These are phyloP conservation scores for Aurelia aurita DNA, from an alignment of 30 jellyfish, hydroid and myxozoan species.

Conservation along the genomic window DNA sequence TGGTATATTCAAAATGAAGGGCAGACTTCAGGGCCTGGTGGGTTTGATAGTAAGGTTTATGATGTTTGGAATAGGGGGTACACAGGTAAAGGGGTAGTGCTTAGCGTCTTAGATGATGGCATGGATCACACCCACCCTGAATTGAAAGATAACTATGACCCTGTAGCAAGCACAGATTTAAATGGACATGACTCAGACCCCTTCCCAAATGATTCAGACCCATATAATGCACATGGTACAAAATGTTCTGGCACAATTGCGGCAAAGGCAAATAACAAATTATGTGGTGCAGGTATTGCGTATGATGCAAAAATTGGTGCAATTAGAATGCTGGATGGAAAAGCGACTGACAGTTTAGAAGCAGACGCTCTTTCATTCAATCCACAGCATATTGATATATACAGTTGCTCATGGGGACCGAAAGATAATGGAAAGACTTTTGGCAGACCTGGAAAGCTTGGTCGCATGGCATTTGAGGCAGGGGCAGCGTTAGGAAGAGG, in stretches of 20 bases:
- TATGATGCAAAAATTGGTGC: slow-evolving; percentile 94
- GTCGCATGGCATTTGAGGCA: slow-evolving; percentile 90
- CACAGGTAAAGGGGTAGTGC: slow-evolving; percentile 91
- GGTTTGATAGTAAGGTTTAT: slow-evolving; percentile 77
- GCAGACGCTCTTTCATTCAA: slow-evolving; percentile 96
- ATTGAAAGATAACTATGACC: slow-evolving; percentile 88
- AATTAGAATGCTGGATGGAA: slow-evolving; percentile 94
- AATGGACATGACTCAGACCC: slow-evolving; percentile 97
- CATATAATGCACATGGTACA: slow-evolving; percentile 99
- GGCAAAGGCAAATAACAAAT: slow-evolving; percentile 91
- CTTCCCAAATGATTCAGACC: slow-evolving; percentile 95
- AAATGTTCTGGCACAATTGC: slow-evolving; percentile 99
- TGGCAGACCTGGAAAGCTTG: slow-evolving; percentile 98
- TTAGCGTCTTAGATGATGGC: slow-evolving; percentile 97
- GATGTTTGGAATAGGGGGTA: slow-evolving; percentile 92
- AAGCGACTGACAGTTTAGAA: slow-evolving; percentile 96
- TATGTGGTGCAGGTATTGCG: slow-evolving; percentile 99
- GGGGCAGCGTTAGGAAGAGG: slow-evolving; percentile 95
- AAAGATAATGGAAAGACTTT: slow-evolving; percentile 96
- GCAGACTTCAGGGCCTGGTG: slow-evolving; percentile 93
- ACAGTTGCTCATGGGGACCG: slow-evolving; percentile 99
- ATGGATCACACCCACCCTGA: slow-evolving; percentile 99
- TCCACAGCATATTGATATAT: slow-evolving; percentile 91
- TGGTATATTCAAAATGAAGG: slow-evolving; percentile 93
- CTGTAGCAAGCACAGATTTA: slow-evolving; percentile 89